Base-by-base conservation (phyloP, 2,888 invertebrate genomes). In the Cerceris rybyensis region DNA sequence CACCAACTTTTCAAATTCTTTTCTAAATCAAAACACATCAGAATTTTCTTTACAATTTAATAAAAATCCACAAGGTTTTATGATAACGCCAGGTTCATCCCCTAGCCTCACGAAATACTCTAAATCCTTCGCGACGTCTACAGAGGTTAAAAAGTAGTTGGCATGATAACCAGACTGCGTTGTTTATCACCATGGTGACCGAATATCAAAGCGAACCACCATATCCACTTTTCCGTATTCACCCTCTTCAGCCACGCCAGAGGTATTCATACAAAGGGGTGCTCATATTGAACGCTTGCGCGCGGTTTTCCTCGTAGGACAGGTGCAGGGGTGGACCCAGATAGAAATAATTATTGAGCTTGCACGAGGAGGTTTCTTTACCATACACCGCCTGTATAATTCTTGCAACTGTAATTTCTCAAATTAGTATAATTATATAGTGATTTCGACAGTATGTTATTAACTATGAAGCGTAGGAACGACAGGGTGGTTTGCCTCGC, bases 161-260 rank as follows among this genome's bases (percentile, higher is more conserved):
- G 28, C 28, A 28, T 4, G 28, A 4, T 70, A 54, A 46, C 14
- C 69, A 52, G 28, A 66, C 9, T 39, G 58, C 63, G 70, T 84
- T 84, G 85, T 87, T 87, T 79, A 81, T 85, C 55, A 68, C 74
- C 87, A 87, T 87, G 82, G 84, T 80, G 81, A 87, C 87, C 54
- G 74, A 63, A 73, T 74, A 70, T 72, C 72, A 71, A 82, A 75
- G 75, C 75, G 57, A 71, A 66, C 52, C 55, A 54, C 50, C 70
- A 43, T 70, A 43, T 75, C 60, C 60, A 57, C 46, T 58, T 74
- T 81, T 72, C 61, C 41, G 41, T 71, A 65, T 71, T 66, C 69
- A 59, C 69, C 42, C 17, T 16, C 28, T 50, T 39, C 16, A n/a
- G 14, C 58, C 28, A 28, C 28, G 28, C 28, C 28, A 4, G 28